phyloP scores from a whole-genome alignment of 1,140 invertebrate species.

The Pollicipes pollicipes region DNA sequence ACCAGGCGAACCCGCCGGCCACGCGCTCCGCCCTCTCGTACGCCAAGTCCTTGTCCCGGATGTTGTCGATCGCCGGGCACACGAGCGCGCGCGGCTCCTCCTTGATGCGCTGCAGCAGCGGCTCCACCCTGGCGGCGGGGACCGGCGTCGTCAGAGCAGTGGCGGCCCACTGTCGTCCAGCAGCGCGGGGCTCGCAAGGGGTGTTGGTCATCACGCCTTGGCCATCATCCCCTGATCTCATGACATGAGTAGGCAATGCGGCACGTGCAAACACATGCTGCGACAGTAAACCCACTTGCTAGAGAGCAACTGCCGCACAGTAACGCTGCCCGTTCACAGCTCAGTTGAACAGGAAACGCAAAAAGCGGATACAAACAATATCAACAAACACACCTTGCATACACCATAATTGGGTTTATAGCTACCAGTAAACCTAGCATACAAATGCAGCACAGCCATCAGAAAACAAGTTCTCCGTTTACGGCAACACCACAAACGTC shows the following conservation, averaged over 20 bases:
- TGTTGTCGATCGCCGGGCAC: conserved; percentile 88
- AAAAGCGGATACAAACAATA: no score
- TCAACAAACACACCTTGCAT: background rate
- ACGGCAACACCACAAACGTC: no score
- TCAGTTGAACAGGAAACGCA: no score
- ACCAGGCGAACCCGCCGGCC: background rate
- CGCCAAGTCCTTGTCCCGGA: conserved; percentile 87
- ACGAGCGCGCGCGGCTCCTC: conserved; percentile 45
- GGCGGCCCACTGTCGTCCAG: background rate
- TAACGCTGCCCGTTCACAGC: no score
- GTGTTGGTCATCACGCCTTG: background rate
- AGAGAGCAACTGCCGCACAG: no score
- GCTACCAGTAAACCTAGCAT: background rate
- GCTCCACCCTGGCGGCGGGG: conserved; percentile 41
- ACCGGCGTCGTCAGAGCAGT: background rate
- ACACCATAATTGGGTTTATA: background rate
- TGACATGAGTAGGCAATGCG: background rate
- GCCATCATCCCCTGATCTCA: background rate
- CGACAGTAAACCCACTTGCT: no score
- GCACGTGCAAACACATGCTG: background rate
- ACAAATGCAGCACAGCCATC: background rate
- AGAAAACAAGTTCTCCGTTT: background rate
- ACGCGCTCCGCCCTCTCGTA: conserved; percentile 16
- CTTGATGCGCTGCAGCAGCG: conserved; percentile 52
- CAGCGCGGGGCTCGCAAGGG: background rate